phyloP scores from a whole-genome alignment of 2,797 vertebrate genomes.

The Phrynocephalus guinanensis region DNA sequence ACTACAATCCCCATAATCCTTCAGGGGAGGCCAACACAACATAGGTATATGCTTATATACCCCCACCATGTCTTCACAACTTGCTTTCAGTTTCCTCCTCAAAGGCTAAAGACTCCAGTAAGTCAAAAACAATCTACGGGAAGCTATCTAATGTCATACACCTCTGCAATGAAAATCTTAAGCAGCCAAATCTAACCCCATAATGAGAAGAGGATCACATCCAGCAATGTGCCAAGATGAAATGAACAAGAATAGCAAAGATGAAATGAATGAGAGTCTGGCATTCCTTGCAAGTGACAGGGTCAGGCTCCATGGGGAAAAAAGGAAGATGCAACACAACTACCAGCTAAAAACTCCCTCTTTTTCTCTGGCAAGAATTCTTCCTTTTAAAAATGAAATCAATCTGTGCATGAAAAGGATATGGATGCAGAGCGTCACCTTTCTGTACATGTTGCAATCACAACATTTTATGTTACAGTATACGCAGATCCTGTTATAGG shows the following conservation, averaged over 20 bases:
- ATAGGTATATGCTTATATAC: no score
- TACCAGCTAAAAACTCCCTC: conserved; percentile 37
- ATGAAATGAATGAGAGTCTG: background rate
- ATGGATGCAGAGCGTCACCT: conserved; percentile 58
- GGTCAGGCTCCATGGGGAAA: background rate
- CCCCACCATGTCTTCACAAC: background rate
- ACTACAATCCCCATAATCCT: background rate
- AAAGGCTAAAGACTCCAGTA: background rate
- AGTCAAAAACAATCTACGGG: background rate
- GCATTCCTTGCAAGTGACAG: conserved; percentile 22
- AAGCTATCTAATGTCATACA: conserved; percentile 26
- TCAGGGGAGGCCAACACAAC: background rate
- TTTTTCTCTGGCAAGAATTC: conserved; percentile 57
- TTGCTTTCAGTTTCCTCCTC: conserved; percentile 13
- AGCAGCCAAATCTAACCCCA: background rate
- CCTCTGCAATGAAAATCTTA: background rate
- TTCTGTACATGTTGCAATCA: conserved; percentile 54
- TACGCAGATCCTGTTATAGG: background rate
- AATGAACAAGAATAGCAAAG: background rate
- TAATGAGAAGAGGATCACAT: background rate
- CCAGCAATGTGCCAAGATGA: background rate
- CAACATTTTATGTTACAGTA: conserved; percentile 40
- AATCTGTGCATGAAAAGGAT: conserved; percentile 51
- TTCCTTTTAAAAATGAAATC: conserved; percentile 37
- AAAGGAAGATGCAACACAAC: conserved; percentile 36